These are phyloP conservation scores for Sakesphorus luctuosus DNA, from an alignment of 2,113 vertebrate species.

Conservation along the genomic window DNA sequence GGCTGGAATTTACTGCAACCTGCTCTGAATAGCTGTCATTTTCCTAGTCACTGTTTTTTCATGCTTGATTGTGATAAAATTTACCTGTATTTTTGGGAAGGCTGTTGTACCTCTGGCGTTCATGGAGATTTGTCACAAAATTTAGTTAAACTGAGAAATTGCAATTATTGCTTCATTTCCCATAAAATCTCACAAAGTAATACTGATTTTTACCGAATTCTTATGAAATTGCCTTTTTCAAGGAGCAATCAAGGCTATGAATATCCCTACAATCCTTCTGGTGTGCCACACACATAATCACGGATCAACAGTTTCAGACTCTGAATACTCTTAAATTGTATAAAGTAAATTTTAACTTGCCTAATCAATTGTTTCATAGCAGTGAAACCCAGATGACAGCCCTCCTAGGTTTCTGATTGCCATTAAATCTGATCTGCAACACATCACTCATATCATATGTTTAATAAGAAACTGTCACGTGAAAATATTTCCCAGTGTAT, in stretches of 20 bases:
- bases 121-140: background rate
- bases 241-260: background rate
- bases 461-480: background rate
- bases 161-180: constrained; percentile 11
- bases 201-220: background rate
- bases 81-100: background rate
- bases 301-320: background rate
- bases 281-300: background rate
- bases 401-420: background rate
- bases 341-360: background rate
- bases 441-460: background rate
- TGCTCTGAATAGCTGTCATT: background rate
- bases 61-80: background rate
- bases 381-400: background rate
- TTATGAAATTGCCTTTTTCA: background rate
- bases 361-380: constrained; percentile 1
- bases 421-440: background rate
- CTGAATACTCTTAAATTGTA: background rate
- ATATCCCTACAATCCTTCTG: background rate
- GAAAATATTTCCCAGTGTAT: background rate
- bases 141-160: background rate
- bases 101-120: background rate
- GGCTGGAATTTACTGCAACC: constrained; percentile 3
- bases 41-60: background rate
- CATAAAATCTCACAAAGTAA: background rate